Percentiles rank a stretch among this genome's conserved stretches.
Conservation (phyloP, 2,113 vertebrate genomes). For the Ageneiosus marmoratus region DNA sequence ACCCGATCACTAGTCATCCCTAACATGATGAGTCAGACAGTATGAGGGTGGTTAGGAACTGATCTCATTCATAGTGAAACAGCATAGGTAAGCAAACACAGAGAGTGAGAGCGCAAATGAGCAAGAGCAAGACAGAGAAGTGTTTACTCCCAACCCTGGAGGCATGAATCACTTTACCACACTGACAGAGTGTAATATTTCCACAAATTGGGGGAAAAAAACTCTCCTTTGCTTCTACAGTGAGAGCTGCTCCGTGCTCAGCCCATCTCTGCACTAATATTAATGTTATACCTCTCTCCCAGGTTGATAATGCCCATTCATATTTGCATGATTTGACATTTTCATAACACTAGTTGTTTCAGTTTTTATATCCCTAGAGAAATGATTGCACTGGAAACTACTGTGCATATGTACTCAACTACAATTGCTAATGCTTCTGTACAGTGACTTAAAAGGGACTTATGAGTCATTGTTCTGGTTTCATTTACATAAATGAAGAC, state of each 20-base stretch:
- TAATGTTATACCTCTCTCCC: conserved; percentile 53
- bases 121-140: neutral
- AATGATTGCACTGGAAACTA: neutral
- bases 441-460: conserved; percentile 34
- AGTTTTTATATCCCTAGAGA: conserved; percentile 2
- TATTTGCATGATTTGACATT: conserved; percentile 42
- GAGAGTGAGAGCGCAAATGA: neutral
- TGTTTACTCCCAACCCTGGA: conserved; percentile 43
- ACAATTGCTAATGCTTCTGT: conserved; percentile 25
- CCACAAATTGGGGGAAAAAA: conserved; percentile 69
- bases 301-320: conserved; percentile 40
- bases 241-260: conserved; percentile 59
- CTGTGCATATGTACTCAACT: conserved; percentile 7
- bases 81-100: conserved; percentile 31
- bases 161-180: conserved; percentile 35
- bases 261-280: conserved; percentile 50
- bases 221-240: conserved; percentile 66
- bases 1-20: neutral
- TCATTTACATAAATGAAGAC: conserved; percentile 63
- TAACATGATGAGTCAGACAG: conserved; percentile 34
- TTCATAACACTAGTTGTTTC: conserved; percentile 24
- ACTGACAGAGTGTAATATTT: conserved; percentile 41
- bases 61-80: conserved; percentile 35
- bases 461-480: conserved; percentile 53
- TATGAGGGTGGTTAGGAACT: conserved; percentile 25